Percentiles rank a stretch among this genome's conserved stretches.
phyloP scores from a whole-genome alignment of 2,797 vertebrate species.

The Dromococcyx pavoninus region DNA sequence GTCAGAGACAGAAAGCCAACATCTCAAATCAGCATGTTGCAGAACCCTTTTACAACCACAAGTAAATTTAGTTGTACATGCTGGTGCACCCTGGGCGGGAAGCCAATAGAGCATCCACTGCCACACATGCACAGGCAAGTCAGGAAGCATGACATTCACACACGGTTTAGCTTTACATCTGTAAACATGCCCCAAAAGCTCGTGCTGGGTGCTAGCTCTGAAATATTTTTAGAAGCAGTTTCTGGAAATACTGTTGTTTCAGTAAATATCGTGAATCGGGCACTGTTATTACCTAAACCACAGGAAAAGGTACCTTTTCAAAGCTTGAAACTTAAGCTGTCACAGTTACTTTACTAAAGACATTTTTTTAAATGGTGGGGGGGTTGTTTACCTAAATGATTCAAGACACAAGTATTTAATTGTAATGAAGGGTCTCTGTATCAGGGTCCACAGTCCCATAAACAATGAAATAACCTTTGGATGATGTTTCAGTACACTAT shows the following conservation, averaged over 20 bases:
- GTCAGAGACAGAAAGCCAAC: background rate
- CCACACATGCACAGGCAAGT: background rate
- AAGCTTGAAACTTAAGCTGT: background rate
- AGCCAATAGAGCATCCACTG: background rate
- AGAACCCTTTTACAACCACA: background rate
- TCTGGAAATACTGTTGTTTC: background rate
- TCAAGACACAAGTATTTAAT: background rate
- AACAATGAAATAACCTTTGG: background rate
- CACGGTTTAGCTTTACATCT: background rate
- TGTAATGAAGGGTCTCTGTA: background rate
- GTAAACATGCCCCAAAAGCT: background rate
- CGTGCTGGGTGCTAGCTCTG: background rate
- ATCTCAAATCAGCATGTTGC: background rate
- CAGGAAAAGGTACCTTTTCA: background rate
- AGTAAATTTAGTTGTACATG: background rate
- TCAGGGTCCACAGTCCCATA: background rate
- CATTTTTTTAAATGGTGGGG: background rate
- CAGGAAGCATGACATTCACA: background rate
- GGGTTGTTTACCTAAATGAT: background rate
- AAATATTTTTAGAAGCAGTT: background rate
- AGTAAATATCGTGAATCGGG: background rate
- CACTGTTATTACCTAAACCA: background rate
- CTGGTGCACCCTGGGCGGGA: background rate
- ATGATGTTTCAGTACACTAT: background rate
- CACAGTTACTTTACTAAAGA: background rate